phyloP scores from a whole-genome alignment of 2,888 invertebrate genomes.

The Nemurella pictetii region DNA sequence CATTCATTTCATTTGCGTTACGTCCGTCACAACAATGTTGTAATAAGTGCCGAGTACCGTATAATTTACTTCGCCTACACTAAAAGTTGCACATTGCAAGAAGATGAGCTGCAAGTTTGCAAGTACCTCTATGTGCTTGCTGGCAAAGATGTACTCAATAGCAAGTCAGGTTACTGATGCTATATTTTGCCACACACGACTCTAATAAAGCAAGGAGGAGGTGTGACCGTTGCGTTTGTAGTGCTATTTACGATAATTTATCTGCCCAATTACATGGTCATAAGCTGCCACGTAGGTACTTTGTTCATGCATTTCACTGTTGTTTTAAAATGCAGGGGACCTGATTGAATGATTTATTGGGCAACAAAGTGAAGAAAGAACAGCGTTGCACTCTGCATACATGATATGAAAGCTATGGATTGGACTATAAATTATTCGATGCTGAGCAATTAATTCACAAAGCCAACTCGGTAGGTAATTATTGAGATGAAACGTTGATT shows the following conservation, averaged over 20 bases:
- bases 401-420: background rate
- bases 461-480: background rate
- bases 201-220: background rate
- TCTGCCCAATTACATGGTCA: background rate
- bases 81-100: background rate
- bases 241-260: background rate
- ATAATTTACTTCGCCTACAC: background rate
- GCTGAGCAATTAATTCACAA: background rate
- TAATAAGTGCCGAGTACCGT: background rate
- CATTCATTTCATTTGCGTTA: background rate
- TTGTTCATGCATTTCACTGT: background rate
- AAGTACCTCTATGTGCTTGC: no score
- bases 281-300: background rate
- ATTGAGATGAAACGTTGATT: background rate
- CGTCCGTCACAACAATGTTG: background rate
- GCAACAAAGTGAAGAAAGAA: background rate
- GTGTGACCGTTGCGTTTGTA: background rate
- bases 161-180: background rate
- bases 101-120: background rate
- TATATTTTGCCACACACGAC: background rate
- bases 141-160: background rate
- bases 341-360: background rate
- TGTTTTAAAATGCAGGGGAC: background rate
- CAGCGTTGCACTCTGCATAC: background rate
- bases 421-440: background rate